Evolutionary conservation across 2,888 invertebrate genomes (phyloP).

Genomic region (Fragum sueziense): DNA sequence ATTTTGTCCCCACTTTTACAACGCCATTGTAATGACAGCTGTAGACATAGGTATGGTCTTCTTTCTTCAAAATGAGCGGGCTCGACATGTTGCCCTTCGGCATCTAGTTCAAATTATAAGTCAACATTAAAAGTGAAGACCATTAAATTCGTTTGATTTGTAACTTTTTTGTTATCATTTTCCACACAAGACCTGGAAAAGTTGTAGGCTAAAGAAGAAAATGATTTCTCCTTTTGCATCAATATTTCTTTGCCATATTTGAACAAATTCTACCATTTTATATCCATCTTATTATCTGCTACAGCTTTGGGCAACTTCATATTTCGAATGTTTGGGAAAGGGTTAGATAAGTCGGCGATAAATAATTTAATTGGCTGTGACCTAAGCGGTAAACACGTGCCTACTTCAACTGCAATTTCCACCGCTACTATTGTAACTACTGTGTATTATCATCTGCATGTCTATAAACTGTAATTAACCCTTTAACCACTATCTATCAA

Average conservation of each 20-base stretch:
- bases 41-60: too few species aligned
- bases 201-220: too few species aligned
- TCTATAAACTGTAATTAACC: background rate
- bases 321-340: background rate
- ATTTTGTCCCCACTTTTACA: too few species aligned
- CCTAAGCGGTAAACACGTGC: background rate
- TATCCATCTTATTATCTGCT: background rate
- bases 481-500: background rate
- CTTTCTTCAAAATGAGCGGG: too few species aligned
- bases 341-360: background rate
- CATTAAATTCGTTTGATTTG: too few species aligned
- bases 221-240: background rate
- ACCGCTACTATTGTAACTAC: background rate
- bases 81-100: too few species aligned
- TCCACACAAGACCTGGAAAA: too few species aligned
- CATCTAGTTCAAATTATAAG: too few species aligned
- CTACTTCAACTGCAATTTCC: background rate
- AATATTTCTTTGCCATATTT: background rate
- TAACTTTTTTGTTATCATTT: too few species aligned
- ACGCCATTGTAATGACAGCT: too few species aligned
- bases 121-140: too few species aligned
- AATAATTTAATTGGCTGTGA: background rate
- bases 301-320: background rate
- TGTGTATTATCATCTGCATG: background rate
- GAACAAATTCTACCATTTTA: background rate